phyloP scores from a whole-genome alignment of 2,797 vertebrate species.

The Neoniphon sammara region DNA sequence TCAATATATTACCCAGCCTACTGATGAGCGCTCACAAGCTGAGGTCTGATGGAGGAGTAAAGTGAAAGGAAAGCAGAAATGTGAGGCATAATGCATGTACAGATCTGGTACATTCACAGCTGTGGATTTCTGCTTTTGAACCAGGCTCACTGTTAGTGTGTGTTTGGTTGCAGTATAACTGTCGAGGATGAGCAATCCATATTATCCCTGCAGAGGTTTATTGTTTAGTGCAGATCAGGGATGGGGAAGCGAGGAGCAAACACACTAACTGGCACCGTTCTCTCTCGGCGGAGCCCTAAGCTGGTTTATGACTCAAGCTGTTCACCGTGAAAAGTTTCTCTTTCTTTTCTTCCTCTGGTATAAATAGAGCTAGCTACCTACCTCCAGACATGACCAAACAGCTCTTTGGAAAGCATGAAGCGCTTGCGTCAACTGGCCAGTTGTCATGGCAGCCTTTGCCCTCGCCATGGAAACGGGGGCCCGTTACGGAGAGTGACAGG shows the following conservation, averaged over 20 bases:
- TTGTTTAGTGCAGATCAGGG: slow-evolving; percentile 5
- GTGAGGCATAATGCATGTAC: background rate
- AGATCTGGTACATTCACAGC: background rate
- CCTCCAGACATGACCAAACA: slow-evolving; percentile 12
- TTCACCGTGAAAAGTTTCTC: slow-evolving; percentile 32
- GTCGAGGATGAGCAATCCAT: background rate
- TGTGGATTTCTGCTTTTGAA: slow-evolving; percentile 16
- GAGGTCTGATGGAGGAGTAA: background rate
- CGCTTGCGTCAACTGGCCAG: slow-evolving; percentile 47
- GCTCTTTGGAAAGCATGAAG: slow-evolving; percentile 44
- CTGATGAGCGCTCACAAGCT: background rate
- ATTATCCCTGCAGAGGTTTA: slow-evolving; percentile 11
- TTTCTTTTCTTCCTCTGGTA: background rate
- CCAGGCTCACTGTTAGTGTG: background rate
- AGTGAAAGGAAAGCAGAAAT: background rate
- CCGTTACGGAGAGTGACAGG: slow-evolving; percentile 61
- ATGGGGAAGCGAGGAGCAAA: background rate
- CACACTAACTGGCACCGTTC: background rate
- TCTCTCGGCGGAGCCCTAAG: slow-evolving; percentile 8
- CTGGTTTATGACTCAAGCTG: slow-evolving; percentile 38
- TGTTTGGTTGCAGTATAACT: background rate
- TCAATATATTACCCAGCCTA: too few relatives aligned
- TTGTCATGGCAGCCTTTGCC: slow-evolving; percentile 65
- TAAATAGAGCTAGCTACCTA: slow-evolving; percentile 14
- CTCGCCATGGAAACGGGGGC: slow-evolving; percentile 47